Evolutionary conservation across 2,113 vertebrate genomes (phyloP).

Genomic region (Scomber colias): DNA sequence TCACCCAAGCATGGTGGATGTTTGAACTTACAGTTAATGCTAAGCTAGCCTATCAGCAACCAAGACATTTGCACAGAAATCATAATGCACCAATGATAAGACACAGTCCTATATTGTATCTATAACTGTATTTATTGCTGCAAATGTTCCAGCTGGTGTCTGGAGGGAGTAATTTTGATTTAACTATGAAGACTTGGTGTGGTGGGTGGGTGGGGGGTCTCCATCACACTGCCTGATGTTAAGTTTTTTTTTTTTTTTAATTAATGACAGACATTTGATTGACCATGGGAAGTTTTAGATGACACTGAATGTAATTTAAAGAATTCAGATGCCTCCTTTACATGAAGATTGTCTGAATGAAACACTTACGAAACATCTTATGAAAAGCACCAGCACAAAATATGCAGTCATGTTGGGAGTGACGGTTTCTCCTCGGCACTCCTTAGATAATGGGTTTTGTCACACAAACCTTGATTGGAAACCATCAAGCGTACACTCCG

Average conservation of each 20-base stretch:
- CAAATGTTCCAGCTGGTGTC: slow-evolving; percentile 46
- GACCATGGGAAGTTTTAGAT: background rate
- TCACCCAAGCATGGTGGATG: background rate
- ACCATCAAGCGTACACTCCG: background rate
- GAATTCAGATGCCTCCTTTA: slow-evolving; percentile 42
- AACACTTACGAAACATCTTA: background rate
- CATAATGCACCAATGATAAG: slow-evolving; percentile 9
- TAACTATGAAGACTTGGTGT: background rate
- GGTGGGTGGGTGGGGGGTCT: background rate
- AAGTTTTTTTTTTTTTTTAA: too few relatives aligned
- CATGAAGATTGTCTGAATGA: background rate
- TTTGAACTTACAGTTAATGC: too few relatives aligned
- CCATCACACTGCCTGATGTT: slow-evolving; percentile 36
- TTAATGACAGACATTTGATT: background rate
- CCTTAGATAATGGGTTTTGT: background rate
- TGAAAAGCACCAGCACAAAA: slow-evolving; percentile 21
- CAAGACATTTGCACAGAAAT: slow-evolving; percentile 57
- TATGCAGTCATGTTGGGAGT: too few relatives aligned
- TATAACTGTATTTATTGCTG: slow-evolving; percentile 53
- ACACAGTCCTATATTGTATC: background rate
- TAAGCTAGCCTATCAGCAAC: background rate
- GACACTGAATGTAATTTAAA: slow-evolving; percentile 50
- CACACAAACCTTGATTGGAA: background rate
- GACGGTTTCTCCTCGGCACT: background rate
- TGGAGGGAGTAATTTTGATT: slow-evolving; percentile 30